Evolutionary conservation across 2,888 invertebrate species (phyloP).

Genomic region (Ormia ochracea): DNA sequence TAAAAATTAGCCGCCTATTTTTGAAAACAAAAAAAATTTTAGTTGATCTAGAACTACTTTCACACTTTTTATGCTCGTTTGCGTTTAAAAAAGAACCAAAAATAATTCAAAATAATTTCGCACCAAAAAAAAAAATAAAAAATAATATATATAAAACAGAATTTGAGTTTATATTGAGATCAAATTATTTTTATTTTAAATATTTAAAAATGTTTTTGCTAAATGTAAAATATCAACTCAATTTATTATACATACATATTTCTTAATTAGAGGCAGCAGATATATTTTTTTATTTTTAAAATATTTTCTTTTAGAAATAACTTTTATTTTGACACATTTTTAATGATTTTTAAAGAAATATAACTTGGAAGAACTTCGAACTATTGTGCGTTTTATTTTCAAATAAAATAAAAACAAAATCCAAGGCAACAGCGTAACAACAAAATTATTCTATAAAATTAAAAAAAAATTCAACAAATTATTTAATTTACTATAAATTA

Average conservation of each 20-base stretch:
- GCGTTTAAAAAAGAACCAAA: background rate
- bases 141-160: no score
- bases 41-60: background rate
- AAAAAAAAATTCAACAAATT: slow-evolving; percentile 48
- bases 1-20: background rate
- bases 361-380: slow-evolving; percentile 58
- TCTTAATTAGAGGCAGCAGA: background rate
- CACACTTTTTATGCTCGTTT: background rate
- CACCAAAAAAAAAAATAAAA: background rate
- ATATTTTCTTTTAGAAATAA: slow-evolving; percentile 4
- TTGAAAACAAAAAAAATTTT: background rate
- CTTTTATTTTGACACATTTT: slow-evolving; percentile 41
- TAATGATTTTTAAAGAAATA: slow-evolving; percentile 52
- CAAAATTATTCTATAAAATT: slow-evolving; percentile 52
- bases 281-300: background rate
- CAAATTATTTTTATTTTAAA: slow-evolving; percentile 43
- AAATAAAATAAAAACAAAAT: no score
- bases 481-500: slow-evolving; percentile 34
- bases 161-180: slow-evolving; percentile 54
- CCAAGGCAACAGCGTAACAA: slow-evolving; percentile 56
- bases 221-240: slow-evolving; percentile 26
- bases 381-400: slow-evolving; percentile 30
- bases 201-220: background rate
- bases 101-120: background rate
- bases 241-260: slow-evolving; percentile 2